These are phyloP conservation scores for Oreochromis grahami DNA, from an alignment of 2,797 vertebrate species.

Conservation along the genomic window DNA sequence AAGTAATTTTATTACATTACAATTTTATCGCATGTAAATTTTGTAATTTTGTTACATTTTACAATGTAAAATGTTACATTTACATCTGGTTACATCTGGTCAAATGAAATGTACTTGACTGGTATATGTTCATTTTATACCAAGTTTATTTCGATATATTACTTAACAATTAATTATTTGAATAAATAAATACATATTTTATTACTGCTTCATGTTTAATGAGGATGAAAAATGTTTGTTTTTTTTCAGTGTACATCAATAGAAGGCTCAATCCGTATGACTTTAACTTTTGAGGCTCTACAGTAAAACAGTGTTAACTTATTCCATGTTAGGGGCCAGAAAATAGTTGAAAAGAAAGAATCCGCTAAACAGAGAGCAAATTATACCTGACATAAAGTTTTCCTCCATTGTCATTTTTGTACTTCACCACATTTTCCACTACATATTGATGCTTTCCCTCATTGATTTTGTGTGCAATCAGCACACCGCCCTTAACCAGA, in stretches of 20 bases:
- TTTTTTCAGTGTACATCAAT: too few relatives aligned
- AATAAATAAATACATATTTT: background rate
- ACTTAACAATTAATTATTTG: background rate
- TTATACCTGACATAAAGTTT: slow-evolving; percentile 65
- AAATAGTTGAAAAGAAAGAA: background rate
- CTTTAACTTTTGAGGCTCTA: background rate
- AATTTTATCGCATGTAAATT: background rate
- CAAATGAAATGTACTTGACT: background rate
- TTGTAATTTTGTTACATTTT: background rate
- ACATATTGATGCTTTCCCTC: slow-evolving; percentile 75
- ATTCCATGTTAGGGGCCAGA: background rate
- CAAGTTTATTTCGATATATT: background rate
- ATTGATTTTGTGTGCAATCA: slow-evolving; percentile 54
- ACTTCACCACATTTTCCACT: slow-evolving; percentile 66
- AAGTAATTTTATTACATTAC: background rate
- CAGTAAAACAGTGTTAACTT: background rate
- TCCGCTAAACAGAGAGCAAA: background rate
- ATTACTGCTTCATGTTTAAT: background rate
- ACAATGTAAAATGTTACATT: background rate
- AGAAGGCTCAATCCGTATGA: background rate
- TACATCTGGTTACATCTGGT: background rate
- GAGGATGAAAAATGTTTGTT: background rate
- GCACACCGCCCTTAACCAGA: slow-evolving; percentile 51
- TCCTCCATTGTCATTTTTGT: background rate
- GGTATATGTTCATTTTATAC: background rate